Evolutionary conservation across 1,140 invertebrate genomes (phyloP), one percentile per base, ranked within the genome.

Genomic region (Panonychus citri): DNA sequence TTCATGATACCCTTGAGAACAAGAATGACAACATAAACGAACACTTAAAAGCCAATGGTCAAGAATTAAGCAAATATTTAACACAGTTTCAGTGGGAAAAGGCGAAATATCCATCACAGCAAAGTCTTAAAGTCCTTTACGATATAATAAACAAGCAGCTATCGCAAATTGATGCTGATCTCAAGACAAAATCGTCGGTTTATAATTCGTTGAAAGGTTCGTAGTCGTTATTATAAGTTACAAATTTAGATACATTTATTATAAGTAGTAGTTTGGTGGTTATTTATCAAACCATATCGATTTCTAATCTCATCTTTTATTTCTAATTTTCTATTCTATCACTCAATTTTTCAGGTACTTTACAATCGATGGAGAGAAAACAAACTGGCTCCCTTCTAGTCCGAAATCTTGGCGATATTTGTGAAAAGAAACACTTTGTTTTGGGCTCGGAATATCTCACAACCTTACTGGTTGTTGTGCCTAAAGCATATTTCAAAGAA

Each of bases 131-230:
- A 66, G 89, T 89, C 65, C 89, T 98, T 64, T 83, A 89, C 58
- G 93, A 98, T 69, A 95, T 96, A 60, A 96, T 99, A 66, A 90
- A 86, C 66, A 98, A 98, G 71, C 93, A 98, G 79, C 82, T 96
- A 62, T 84, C 86, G 17, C 93, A 98, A 69, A 97, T 98, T 65
- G 95, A 99, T 71, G 79, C 82, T 27, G 95, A 98, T 71, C 72
- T 99, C 61, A 99, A 98, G 73, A 82, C 83, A 17, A 97, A 97
- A 71, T 86, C 91, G 2, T 74, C 80, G 30, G 81, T 83, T 34
- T 99, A 97, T 73, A 98, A 98, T 73, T 88, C 85, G 66, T 73
- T 99, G 53, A 58, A 55, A 39, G 46, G 37, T n/a, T n/a, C n/a
- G n/a, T n/a, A n/a, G n/a, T n/a, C n/a, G n/a, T n/a, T n/a, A n/a